Conservation (phyloP, 1,140 invertebrate genomes). For the Palaemon carinicauda region DNA sequence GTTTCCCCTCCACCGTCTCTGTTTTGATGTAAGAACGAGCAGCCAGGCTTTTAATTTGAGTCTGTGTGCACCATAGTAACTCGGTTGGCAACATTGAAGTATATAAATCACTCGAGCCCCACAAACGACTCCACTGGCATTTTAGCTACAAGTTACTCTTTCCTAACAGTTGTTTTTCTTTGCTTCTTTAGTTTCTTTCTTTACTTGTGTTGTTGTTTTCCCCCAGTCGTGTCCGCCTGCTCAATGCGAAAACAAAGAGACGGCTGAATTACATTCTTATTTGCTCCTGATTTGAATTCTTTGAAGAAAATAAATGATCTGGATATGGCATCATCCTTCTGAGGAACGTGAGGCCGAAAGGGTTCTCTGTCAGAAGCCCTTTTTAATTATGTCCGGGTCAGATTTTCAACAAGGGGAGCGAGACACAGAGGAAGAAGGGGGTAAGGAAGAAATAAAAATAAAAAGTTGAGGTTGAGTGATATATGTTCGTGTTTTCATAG, state of each 20-base stretch:
- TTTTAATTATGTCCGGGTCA: neutral
- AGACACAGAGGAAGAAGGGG: neutral
- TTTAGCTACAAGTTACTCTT: neutral
- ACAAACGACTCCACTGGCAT: neutral
- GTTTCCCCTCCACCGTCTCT: neutral
- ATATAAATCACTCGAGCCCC: neutral
- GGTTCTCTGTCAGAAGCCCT: neutral
- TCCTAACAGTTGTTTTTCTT: too few species aligned
- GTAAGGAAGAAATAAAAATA: neutral
- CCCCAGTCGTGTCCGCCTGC: too few species aligned
- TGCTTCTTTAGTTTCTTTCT: too few species aligned
- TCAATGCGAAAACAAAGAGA: too few species aligned
- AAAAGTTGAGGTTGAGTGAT: neutral
- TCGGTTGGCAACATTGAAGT: constrained; percentile 17
- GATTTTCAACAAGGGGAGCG: neutral
- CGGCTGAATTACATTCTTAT: too few species aligned
- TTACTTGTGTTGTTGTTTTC: too few species aligned
- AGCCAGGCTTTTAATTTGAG: neutral
- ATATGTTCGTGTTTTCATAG: too few species aligned
- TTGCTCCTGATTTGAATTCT: too few species aligned
- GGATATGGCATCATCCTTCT: too few species aligned
- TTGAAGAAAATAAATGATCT: too few species aligned
- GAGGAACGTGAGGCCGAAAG: neutral
- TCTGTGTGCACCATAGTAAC: neutral
- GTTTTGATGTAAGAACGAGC: neutral